These are phyloP conservation scores for Peromyscus leucopus DNA, from an alignment of 2,113 vertebrate species.

Conservation along the genomic window DNA sequence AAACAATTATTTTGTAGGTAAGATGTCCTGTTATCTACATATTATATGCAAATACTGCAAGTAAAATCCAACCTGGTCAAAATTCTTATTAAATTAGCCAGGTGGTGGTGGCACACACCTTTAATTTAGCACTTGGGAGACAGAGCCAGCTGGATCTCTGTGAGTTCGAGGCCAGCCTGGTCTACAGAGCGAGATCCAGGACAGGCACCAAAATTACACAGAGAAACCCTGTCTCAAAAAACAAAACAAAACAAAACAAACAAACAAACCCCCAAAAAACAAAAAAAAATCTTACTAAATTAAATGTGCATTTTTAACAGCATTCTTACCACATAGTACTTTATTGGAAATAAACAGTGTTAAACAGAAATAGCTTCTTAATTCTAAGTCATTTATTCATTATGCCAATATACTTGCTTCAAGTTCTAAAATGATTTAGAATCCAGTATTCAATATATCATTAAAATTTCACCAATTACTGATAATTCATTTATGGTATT, in stretches of 20 bases:
- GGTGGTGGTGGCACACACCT: too few relatives aligned
- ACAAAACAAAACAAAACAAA: too few relatives aligned
- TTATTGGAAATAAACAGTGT: neutral
- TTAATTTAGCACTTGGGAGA: too few relatives aligned
- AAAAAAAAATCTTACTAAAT: neutral
- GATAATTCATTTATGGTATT: conserved; percentile 11
- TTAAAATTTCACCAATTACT: neutral
- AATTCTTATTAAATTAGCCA: too few relatives aligned
- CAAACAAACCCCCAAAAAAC: too few relatives aligned
- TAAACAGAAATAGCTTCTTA: neutral
- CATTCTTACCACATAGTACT: neutral
- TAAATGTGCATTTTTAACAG: neutral
- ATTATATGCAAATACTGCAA: neutral
- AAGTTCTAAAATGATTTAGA: conserved; percentile 9
- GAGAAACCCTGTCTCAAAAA: too few relatives aligned
- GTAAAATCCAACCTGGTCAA: neutral
- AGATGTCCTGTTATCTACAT: neutral
- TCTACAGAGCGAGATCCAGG: too few relatives aligned
- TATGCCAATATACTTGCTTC: neutral
- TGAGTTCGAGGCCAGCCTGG: too few relatives aligned
- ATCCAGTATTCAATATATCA: neutral
- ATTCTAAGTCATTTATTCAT: neutral
- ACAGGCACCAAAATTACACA: too few relatives aligned
- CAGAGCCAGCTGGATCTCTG: too few relatives aligned
- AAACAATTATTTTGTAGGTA: neutral